Percentiles rank a stretch among this genome's conserved stretches.
phyloP scores from a whole-genome alignment of 1,140 invertebrate genomes.

The Solenopsis invicta region DNA sequence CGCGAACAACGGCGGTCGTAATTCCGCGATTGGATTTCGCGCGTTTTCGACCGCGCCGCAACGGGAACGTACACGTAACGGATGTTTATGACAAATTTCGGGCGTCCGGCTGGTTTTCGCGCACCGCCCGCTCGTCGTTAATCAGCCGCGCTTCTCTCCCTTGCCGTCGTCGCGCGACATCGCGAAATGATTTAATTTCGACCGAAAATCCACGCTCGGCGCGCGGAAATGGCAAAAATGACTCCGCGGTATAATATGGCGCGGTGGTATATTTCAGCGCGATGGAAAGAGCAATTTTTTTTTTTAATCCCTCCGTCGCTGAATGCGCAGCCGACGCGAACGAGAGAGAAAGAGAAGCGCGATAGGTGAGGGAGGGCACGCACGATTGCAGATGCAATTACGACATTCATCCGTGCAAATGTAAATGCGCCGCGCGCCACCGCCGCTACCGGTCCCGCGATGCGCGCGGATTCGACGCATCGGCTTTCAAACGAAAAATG shows the following conservation, averaged over 20 bases:
- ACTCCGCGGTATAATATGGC: slow-evolving; percentile 50
- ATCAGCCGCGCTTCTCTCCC: slow-evolving; percentile 28
- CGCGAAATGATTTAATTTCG: slow-evolving; percentile 67
- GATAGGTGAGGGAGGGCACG: neutral
- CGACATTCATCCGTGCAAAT: slow-evolving; percentile 68
- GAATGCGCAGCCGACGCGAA: too few relatives aligned
- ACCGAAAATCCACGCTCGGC: slow-evolving; percentile 29
- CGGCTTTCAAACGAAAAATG: slow-evolving; percentile 59
- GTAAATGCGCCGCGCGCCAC: slow-evolving; percentile 61
- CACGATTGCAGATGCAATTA: slow-evolving; percentile 68
- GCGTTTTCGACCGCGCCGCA: slow-evolving; percentile 13
- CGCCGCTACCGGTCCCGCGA: neutral
- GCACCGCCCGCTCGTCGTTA: slow-evolving; percentile 39
- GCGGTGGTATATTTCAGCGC: slow-evolving; percentile 45
- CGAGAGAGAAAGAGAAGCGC: neutral
- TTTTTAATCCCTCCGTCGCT: neutral
- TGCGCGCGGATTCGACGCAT: slow-evolving; percentile 14
- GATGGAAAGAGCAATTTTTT: slow-evolving; percentile 32
- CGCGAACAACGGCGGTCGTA: neutral
- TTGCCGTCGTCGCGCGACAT: slow-evolving; percentile 22
- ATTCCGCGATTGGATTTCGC: slow-evolving; percentile 33
- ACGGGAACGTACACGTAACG: slow-evolving; percentile 14
- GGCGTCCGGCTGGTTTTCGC: slow-evolving; percentile 23
- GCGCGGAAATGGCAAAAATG: slow-evolving; percentile 41
- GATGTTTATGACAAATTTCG: slow-evolving; percentile 73